phyloP scores from a whole-genome alignment of 2,888 invertebrate genomes.

The Dryadula phaetusa region DNA sequence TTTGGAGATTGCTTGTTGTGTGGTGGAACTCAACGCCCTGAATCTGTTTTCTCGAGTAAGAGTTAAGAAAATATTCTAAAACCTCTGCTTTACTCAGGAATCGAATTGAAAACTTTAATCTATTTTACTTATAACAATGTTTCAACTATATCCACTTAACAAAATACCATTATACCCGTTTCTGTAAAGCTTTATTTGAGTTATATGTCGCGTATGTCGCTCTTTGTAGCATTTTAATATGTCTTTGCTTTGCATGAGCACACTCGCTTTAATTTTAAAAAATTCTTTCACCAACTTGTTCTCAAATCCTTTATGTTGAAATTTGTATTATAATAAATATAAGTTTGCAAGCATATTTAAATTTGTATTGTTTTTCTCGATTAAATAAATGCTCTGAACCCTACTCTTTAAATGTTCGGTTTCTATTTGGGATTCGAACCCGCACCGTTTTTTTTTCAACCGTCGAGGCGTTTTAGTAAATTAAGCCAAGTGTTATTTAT shows the following conservation, averaged over 20 bases:
- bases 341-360: background rate
- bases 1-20: too few relatives aligned
- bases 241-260: constrained; percentile 14
- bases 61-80: too few relatives aligned
- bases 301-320: constrained; percentile 17
- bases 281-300: constrained; percentile 18
- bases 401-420: too few relatives aligned
- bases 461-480: too few relatives aligned
- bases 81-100: too few relatives aligned
- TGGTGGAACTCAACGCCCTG: too few relatives aligned
- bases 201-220: constrained; percentile 10
- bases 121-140: too few relatives aligned
- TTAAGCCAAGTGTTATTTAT: too few relatives aligned
- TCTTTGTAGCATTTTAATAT: constrained; percentile 23
- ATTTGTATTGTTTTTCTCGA: background rate
- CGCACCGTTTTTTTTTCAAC: too few relatives aligned
- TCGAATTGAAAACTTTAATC: too few relatives aligned
- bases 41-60: too few relatives aligned
- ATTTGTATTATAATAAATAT: constrained; percentile 9
- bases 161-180: background rate
- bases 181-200: background rate
- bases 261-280: constrained; percentile 18
- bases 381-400: background rate
- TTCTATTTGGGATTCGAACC: too few relatives aligned
- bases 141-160: background rate